Evolutionary conservation across 1,140 invertebrate species (phyloP).

Genomic region (Bombus cullumanus): DNA sequence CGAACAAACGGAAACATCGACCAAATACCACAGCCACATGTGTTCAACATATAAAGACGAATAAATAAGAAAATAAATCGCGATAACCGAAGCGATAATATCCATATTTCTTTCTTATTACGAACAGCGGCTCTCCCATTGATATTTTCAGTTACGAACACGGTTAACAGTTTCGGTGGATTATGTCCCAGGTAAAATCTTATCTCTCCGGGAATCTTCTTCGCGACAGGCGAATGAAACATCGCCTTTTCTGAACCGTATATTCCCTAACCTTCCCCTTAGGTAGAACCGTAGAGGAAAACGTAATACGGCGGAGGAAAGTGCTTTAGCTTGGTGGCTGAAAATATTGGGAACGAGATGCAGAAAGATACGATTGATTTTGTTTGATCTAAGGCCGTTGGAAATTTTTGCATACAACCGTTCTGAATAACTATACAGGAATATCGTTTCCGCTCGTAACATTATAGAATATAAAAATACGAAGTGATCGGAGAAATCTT

Average conservation of each 20-base stretch:
- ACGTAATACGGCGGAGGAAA: neutral
- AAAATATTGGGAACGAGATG: neutral
- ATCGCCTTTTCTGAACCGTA: conserved; percentile 8
- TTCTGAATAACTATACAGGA: too few species aligned
- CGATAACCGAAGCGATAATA: conserved; percentile 32
- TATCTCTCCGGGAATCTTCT: conserved; percentile 8
- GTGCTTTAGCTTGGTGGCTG: neutral
- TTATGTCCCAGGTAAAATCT: conserved; percentile 41
- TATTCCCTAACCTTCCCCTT: neutral
- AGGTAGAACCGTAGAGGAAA: too few species aligned
- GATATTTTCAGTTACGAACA: conserved; percentile 33
- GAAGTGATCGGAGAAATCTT: neutral
- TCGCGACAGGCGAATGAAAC: conserved; percentile 41
- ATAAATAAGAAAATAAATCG: conserved; percentile 28
- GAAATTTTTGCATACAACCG: too few species aligned
- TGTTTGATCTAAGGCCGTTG: too few species aligned
- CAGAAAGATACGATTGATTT: neutral
- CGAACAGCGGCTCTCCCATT: conserved; percentile 26
- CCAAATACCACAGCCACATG: neutral
- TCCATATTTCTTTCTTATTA: conserved; percentile 44
- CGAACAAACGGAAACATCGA: neutral
- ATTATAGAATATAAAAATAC: neutral
- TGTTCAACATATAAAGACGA: too few species aligned
- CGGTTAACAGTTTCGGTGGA: conserved; percentile 36
- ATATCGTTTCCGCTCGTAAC: too few species aligned